Base-by-base conservation (phyloP, 2,888 invertebrate genomes). In the Dusona sp. region DNA sequence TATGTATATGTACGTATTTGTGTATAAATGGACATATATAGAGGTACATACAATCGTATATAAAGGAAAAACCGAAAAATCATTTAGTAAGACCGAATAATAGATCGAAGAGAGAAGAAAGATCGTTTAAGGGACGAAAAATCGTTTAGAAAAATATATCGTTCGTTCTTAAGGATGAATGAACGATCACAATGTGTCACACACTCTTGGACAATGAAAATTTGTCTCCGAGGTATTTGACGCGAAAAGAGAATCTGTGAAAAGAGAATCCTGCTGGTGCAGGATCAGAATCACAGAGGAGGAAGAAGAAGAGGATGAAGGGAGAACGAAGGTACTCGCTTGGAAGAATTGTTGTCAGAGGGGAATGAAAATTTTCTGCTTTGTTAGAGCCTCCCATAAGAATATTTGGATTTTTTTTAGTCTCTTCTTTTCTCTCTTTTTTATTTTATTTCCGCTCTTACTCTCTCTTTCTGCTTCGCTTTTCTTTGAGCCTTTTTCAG, bases 221-320 rank as follows among this genome's bases (percentile, higher is more conserved):
- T 94, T 94, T 94, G 94, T 94, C 94, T 91, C 90, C 92, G 89
- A 88, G 86, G 88, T 89, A 92, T 92, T 93, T 93, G 94, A 94
- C 94, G 93, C 93, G 93, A 92, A 92, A 93, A 93, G 90, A 45
- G 29, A 70, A 87, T 87, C 90, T 89, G 89, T 91, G 85, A 91
- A 91, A 88, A 80, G 85, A 84, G 80, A 72, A 57, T 45, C 82
- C 80, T 25, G 84, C 61, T 72, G 78, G 82, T 54, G 33, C 36
- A 45, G 78, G 79, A 83, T 87, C 36, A 84, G 75, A 61, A 45
- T 33, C 16, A 33, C 48, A 79, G 84, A 42, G 36, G n/a, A 68
- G 16, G 65, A 51, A 57, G 77, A 65, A 42, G 22, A 36, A 75
- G 70, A 80, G 29, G 45, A 42, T 19, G 73, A 75, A 70, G 51